These are phyloP conservation scores for Semicossyphus pulcher DNA, from an alignment of 2,113 vertebrate species.

Conservation along the genomic window DNA sequence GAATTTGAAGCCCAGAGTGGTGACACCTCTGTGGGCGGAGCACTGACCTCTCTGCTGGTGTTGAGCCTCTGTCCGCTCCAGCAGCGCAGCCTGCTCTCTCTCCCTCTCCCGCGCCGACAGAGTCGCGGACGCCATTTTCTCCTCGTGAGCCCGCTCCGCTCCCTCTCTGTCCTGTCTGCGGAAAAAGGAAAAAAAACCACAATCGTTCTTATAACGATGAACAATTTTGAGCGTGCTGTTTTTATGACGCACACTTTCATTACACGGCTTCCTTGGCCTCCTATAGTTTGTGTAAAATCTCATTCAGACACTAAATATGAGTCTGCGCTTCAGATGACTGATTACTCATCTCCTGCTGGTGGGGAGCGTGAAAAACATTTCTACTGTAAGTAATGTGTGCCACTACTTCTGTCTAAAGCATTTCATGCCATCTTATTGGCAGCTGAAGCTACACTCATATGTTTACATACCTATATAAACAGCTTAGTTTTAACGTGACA, in stretches of 20 bases:
- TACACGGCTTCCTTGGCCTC: no score
- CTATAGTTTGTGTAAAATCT: no score
- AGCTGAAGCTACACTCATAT: neutral
- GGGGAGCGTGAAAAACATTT: slow-evolving; percentile 11
- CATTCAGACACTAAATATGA: no score
- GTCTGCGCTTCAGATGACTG: no score
- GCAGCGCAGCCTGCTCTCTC: slow-evolving; percentile 90
- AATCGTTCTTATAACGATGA: neutral
- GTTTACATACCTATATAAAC: neutral
- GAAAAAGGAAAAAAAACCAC: slow-evolving; percentile 11
- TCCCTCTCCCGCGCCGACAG: slow-evolving; percentile 89
- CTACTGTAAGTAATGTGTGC: neutral
- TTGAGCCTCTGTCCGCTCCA: slow-evolving; percentile 91
- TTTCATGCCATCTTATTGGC: neutral
- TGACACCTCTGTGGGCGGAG: neutral
- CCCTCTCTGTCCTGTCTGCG: slow-evolving; percentile 90
- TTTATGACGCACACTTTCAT: no score
- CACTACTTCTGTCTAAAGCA: neutral
- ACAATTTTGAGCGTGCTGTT: no score
- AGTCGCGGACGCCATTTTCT: slow-evolving; percentile 86
- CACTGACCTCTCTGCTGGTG: slow-evolving; percentile 92
- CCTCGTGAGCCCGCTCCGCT: slow-evolving; percentile 85
- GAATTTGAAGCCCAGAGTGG: neutral
- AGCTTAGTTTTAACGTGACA: no score
- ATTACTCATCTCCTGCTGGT: neutral